Conservation (phyloP, 2,888 invertebrate species). For the Blera fallax region DNA sequence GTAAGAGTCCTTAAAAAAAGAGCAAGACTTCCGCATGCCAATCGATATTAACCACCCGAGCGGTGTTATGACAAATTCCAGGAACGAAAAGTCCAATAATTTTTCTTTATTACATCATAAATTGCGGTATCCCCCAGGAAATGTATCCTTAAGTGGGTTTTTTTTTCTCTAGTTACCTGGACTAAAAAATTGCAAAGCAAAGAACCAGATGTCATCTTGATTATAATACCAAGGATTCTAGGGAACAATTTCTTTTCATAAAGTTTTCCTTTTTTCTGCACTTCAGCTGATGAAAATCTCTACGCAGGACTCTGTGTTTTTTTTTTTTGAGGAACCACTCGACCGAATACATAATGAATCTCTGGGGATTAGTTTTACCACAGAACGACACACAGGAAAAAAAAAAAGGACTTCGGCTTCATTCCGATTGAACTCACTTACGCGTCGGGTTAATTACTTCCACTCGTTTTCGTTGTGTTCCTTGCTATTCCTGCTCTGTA, state of each 20-base stretch:
- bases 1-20: not conserved
- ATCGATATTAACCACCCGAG: slow-evolving; percentile 23
- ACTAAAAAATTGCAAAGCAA: not conserved
- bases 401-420: not conserved
- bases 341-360: not conserved
- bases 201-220: slow-evolving; percentile 39
- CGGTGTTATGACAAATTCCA: slow-evolving; percentile 33
- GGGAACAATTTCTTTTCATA: not conserved
- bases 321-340: too few relatives aligned
- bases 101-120: slow-evolving; percentile 47
- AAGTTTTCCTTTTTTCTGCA: not conserved
- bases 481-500: not conserved
- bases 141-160: not conserved
- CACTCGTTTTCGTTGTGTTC: too few relatives aligned
- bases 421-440: slow-evolving; percentile 13
- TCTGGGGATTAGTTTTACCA: not conserved
- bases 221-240: not conserved
- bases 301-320: not conserved
- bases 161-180: not conserved
- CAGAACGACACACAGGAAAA: not conserved
- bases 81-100: slow-evolving; percentile 40
- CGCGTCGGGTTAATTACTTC: slow-evolving; percentile 34
- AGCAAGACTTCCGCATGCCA: not conserved
- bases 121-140: slow-evolving; percentile 25
- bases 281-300: not conserved